Evolutionary conservation across 2,888 invertebrate species (phyloP).

Genomic region (Sinotaia quadrata): DNA sequence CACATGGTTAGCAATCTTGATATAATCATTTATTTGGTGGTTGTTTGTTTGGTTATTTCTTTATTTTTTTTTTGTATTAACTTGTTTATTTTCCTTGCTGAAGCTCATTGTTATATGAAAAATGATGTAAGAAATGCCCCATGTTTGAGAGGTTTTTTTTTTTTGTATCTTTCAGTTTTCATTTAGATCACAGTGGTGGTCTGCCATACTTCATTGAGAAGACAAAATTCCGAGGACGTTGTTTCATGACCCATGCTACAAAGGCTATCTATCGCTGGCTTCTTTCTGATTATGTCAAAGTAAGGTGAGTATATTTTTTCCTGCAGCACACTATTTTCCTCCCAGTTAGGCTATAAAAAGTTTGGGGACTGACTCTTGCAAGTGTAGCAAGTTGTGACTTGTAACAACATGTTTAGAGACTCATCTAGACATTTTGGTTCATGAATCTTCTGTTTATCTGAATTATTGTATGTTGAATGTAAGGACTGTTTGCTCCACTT

Average conservation of each 20-base stretch:
- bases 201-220: constrained; percentile 98
- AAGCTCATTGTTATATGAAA: too few relatives aligned
- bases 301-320: constrained; percentile 78
- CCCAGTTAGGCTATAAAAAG: not conserved
- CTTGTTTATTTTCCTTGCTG: too few relatives aligned
- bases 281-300: constrained; percentile 98
- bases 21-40: too few relatives aligned
- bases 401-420: too few relatives aligned
- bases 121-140: too few relatives aligned
- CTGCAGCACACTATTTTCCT: too few relatives aligned
- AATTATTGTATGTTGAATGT: too few relatives aligned
- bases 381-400: too few relatives aligned
- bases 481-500: too few relatives aligned
- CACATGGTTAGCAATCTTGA: too few relatives aligned
- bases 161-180: constrained; percentile 87
- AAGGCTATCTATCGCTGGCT: constrained; percentile 99
- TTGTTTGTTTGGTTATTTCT: too few relatives aligned
- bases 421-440: not conserved
- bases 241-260: constrained; percentile 99
- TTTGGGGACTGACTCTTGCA: not conserved
- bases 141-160: constrained; percentile 22
- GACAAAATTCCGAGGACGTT: constrained; percentile 96
- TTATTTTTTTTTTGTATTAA: too few relatives aligned
- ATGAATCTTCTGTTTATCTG: not conserved
- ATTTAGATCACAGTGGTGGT: constrained; percentile 98